Base-by-base conservation (phyloP, 2,113 vertebrate species). In the Grammomys dolichurus region DNA sequence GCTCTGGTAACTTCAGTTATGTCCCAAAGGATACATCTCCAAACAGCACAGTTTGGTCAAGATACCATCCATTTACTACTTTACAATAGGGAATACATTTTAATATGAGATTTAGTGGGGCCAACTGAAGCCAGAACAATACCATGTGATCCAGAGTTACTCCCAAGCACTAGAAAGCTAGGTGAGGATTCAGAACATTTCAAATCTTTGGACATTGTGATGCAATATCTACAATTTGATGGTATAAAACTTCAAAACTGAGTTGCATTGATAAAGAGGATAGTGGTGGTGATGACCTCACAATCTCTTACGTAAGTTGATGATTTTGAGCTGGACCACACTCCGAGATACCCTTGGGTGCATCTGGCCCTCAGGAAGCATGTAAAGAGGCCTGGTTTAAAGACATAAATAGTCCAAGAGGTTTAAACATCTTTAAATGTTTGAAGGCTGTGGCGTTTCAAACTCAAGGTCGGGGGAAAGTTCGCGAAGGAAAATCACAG, bases 141-240 rank as follows among this genome's bases (percentile, higher is more conserved):
- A 17, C 17, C 5, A 0, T 40, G 4, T 1, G 1, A 58, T 4
- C 65, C 40, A 28, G 43, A 75, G 36, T 36, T 16, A 72, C 7
- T 16, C 13, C 43, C 10, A 56, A 8, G 26, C n/a, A 26, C 56
- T n/a, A 4, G n/a, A 1, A 7, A 51, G 3, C 22, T 58, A 19
- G 3, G 1, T 14, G 58, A 54, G 11, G 51, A 5, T 54, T 95
- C 36, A 76, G 46, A 36, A 14, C n/a, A 1, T 56, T 63, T 73
- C n/a, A 93, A 31, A 28, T 36, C 36, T n/a, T 63, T 84, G 56
- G 12, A 63, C 12, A 40, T 13, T 40, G 80, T 28, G 12, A 40
- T 40, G 6, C 22, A 16, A 28, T 43, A 40, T 43, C n/a, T 26
- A 28, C 56, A 43, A 84, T n/a, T 26, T 60, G 56, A 40, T 60